These are phyloP conservation scores for Cairina moschata DNA, from an alignment of 2,113 vertebrate genomes.

Conservation along the genomic window DNA sequence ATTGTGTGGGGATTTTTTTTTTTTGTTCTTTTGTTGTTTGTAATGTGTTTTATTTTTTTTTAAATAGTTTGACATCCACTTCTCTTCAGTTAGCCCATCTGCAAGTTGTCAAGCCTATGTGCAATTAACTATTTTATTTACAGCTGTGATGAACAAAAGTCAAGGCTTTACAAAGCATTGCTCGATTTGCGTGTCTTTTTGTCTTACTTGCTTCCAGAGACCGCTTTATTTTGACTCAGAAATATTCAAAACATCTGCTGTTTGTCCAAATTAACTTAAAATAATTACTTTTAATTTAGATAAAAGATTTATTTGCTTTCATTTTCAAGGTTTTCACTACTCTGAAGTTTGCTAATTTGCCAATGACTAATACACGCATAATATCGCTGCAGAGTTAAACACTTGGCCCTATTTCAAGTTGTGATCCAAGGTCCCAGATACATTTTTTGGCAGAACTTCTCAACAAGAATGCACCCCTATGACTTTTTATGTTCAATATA, in stretches of 20 bases:
- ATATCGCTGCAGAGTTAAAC: slow-evolving; percentile 71
- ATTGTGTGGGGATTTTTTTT: slow-evolving; percentile 15
- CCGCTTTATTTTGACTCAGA: slow-evolving; percentile 81
- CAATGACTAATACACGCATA: slow-evolving; percentile 74
- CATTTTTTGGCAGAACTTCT: slow-evolving; percentile 82
- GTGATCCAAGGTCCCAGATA: slow-evolving; percentile 82
- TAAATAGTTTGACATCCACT: slow-evolving; percentile 70
- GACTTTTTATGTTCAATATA: slow-evolving; percentile 73
- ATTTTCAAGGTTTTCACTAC: slow-evolving; percentile 81
- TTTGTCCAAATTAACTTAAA: slow-evolving; percentile 87
- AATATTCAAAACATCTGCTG: slow-evolving; percentile 86
- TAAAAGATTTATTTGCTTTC: slow-evolving; percentile 81
- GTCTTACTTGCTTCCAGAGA: slow-evolving; percentile 78
- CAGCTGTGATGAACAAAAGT: slow-evolving; percentile 85
- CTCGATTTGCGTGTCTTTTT: slow-evolving; percentile 74
- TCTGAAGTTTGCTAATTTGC: slow-evolving; percentile 74
- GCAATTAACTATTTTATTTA: slow-evolving; percentile 85
- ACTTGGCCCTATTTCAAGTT: slow-evolving; percentile 76
- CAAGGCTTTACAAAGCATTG: slow-evolving; percentile 84
- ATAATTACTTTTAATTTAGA: slow-evolving; percentile 91
- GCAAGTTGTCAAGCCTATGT: slow-evolving; percentile 81
- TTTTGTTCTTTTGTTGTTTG: neutral
- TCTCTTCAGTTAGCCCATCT: slow-evolving; percentile 82
- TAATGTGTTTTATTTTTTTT: neutral
- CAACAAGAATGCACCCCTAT: slow-evolving; percentile 67